Base-by-base conservation (phyloP, 2,888 invertebrate genomes). In the Amblyjoppa proteus region DNA sequence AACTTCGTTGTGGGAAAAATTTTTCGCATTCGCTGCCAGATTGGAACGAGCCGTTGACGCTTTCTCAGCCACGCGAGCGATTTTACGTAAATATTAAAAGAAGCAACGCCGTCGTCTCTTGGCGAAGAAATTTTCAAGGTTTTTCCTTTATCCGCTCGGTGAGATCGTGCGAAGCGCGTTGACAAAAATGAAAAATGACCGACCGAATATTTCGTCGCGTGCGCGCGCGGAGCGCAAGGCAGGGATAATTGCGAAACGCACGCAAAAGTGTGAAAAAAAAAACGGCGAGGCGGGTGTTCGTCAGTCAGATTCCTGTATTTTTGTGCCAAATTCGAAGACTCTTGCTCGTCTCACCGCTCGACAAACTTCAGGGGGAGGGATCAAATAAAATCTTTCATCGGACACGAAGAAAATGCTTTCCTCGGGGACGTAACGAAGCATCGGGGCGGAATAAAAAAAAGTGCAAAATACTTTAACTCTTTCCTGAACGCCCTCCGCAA, bases 321-420 rank as follows among this genome's bases (percentile, higher is more conserved):
- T 85, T 84, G 83, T 87, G 87, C 83, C 85, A 85, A 85, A 84
- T 84, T 87, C 81, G 76, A 75, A 76, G 75, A 84, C 69, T 51
- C 34, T 71, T 70, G 41, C 58, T 51, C 79, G 70, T 51, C 66
- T 82, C 73, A 34, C 31, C 81, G 76, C 64, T 25, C 73, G 38
- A 31, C 38, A 16, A 28, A 71, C 34, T 64, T 66, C 16, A 31
- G 45, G 45, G 16, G 16, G 13, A 1, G 2, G 41, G 31, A 68
- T 28, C 25, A 34, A 58, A 73, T 51, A 31, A 58, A 78, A 28
- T 71, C 31, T 58, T 73, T 77, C 38, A 34, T 51, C 34, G 61
- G 71, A n/a, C 58, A 69, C 25, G 16, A 7, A 49, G 25, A 5
- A 49, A 25, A 70, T 66, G 25, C 6, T 38, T 77, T 45, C 11